phyloP scores from a whole-genome alignment of 2,888 invertebrate species.

The Hypomecis punctinalis region DNA sequence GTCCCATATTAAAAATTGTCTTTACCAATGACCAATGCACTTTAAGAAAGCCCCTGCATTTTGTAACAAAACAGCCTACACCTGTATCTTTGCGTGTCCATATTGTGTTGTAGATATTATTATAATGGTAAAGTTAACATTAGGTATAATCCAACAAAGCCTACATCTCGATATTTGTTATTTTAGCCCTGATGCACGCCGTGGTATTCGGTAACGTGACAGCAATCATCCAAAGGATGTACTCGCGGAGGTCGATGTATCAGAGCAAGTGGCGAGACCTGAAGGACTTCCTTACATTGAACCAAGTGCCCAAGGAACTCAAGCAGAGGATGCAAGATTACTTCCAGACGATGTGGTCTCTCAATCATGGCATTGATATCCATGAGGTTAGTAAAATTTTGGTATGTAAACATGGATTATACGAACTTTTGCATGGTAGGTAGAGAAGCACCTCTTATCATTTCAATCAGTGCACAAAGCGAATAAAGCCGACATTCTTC shows the following conservation, averaged over 20 bases:
- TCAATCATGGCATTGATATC: slow-evolving; percentile 98
- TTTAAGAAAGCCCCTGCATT: too few relatives aligned
- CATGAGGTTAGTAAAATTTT: slow-evolving; percentile 89
- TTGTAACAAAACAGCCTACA: too few relatives aligned
- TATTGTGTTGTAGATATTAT: too few relatives aligned
- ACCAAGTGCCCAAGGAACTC: slow-evolving; percentile 97
- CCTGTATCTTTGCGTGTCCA: too few relatives aligned
- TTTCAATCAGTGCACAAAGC: neutral
- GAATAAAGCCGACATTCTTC: too few relatives aligned
- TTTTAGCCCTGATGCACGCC: slow-evolving; percentile 97
- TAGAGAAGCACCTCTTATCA: neutral
- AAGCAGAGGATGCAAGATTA: slow-evolving; percentile 98
- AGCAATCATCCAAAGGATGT: slow-evolving; percentile 98
- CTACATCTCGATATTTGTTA: neutral
- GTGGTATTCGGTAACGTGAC: slow-evolving; percentile 99
- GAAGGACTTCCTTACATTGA: slow-evolving; percentile 96
- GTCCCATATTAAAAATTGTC: too few relatives aligned
- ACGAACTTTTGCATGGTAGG: neutral
- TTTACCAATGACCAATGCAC: too few relatives aligned
- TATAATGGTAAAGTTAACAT: neutral
- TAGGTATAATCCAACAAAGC: neutral
- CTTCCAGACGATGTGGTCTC: slow-evolving; percentile 99
- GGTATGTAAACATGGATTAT: slow-evolving; percentile 26
- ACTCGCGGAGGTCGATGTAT: slow-evolving; percentile 95
- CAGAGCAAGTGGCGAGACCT: slow-evolving; percentile 97